A percentile compares a stretch with the other conserved stretches of the same genome.
These are phyloP conservation scores for Acrobasis suavella DNA, from an alignment of 2,888 invertebrate species.

Conservation along the genomic window DNA sequence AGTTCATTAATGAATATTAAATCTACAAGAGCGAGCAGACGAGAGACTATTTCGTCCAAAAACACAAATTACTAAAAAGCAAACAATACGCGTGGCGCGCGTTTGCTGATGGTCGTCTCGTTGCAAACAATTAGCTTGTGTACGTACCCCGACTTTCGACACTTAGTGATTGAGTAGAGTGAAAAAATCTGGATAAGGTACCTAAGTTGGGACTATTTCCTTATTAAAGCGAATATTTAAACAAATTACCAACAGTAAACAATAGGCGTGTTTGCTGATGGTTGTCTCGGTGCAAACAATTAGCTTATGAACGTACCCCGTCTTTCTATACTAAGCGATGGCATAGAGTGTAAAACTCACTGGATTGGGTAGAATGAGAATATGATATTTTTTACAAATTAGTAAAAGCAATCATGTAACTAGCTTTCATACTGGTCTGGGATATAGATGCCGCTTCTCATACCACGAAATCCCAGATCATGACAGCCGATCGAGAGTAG, in stretches of 20 bases:
- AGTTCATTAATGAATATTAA: too few species aligned
- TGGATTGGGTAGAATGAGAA: neutral
- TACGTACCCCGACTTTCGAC: constrained; percentile 54
- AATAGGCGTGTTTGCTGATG: constrained; percentile 52
- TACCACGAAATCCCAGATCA: too few species aligned
- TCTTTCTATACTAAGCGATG: constrained; percentile 51
- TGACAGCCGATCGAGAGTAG: too few species aligned
- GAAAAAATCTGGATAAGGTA: neutral
- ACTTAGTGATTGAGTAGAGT: constrained; percentile 46
- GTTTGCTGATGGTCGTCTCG: neutral
- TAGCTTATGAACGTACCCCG: constrained; percentile 63
- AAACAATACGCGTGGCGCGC: constrained; percentile 41
- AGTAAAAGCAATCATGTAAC: neutral
- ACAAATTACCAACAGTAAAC: constrained; percentile 54
- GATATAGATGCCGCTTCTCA: too few species aligned
- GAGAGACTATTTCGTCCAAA: neutral
- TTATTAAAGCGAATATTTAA: constrained; percentile 10
- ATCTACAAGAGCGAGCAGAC: too few species aligned
- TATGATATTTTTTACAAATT: neutral
- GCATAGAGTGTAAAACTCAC: constrained; percentile 36
- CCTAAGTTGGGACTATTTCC: neutral
- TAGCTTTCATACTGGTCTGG: too few species aligned
- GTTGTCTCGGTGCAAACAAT: constrained; percentile 61
- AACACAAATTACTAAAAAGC: constrained; percentile 50
- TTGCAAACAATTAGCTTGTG: constrained; percentile 68